These are phyloP conservation scores for Linnaemya tessellans DNA, from an alignment of 2,888 invertebrate genomes.

Conservation along the genomic window DNA sequence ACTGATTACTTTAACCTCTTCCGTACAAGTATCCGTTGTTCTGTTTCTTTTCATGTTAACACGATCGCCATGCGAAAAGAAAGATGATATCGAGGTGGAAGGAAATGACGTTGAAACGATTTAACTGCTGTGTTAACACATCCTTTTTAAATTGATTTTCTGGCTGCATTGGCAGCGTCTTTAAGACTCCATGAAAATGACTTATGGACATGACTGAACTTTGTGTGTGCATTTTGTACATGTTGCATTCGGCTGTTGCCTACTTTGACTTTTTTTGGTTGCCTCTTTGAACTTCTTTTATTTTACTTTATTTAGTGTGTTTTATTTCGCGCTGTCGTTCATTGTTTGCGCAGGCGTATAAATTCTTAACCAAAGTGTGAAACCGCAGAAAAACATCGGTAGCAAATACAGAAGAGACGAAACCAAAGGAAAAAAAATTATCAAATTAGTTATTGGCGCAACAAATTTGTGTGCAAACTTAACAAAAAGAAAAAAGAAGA, in stretches of 20 bases:
- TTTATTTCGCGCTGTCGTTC: slow-evolving; percentile 22
- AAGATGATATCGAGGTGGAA: slow-evolving; percentile 25
- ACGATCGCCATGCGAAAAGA: not conserved
- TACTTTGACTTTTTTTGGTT: slow-evolving; percentile 6
- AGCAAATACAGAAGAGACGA: slow-evolving; percentile 74
- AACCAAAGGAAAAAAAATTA: slow-evolving; percentile 58
- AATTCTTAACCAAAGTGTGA: slow-evolving; percentile 82
- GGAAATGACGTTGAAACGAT: slow-evolving; percentile 52
- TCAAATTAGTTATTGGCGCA: slow-evolving; percentile 68
- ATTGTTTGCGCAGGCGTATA: slow-evolving; percentile 71
- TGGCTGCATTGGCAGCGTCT: slow-evolving; percentile 38
- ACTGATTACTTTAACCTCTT: slow-evolving; percentile 62
- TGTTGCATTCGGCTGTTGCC: not conserved
- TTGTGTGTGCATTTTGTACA: slow-evolving; percentile 28
- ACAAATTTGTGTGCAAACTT: slow-evolving; percentile 52
- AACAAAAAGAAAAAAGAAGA: slow-evolving; percentile 1
- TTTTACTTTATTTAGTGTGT: slow-evolving; percentile 22
- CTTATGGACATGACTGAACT: slow-evolving; percentile 66
- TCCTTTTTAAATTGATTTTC: slow-evolving; percentile 70
- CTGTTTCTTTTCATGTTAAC: slow-evolving; percentile 6
- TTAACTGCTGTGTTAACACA: slow-evolving; percentile 68
- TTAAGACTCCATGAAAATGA: slow-evolving; percentile 61
- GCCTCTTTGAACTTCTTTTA: slow-evolving; percentile 46
- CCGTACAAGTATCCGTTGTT: not conserved
- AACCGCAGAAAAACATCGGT: slow-evolving; percentile 83